Evolutionary conservation across 2,888 invertebrate species (phyloP), one percentile per base, ranked within the genome.

Genomic region (Spisula solida): DNA sequence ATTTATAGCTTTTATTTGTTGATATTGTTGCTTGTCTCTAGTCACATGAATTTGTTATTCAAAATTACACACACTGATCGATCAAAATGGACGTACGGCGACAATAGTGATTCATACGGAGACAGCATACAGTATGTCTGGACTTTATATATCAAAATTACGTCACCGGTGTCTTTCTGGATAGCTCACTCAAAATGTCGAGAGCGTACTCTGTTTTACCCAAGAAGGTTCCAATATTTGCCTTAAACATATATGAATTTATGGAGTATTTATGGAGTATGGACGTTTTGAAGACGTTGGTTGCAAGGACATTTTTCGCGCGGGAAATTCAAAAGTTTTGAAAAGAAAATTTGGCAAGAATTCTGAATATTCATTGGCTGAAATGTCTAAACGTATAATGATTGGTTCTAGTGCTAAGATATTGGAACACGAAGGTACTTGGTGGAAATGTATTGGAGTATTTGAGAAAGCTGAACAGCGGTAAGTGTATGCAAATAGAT

Each of bases 161-260:
- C 91, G 95, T 95, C 51, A 94, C 92, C 5, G 95, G 95, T 5
- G 93, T 95, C 8, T 95, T 94, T 85, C 31, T 95, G 48, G 95
- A 95, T 83, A 80, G 90, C 34, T 90, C 91, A 29, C 41, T 95
- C 10, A 92, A 94, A 85, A 91, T 93, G 89, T 92, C 93, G 12
- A 95, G 94, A 8, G 94, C 89, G 5, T 95, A 94, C 86, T 91
- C 93, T 18, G 83, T 95, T 29, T 88, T 95, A 14, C 94, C 94
- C 51, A 87, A 91, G 60, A 93, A 95, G 70, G 94, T 95, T 12
- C 94, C 95, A 10, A 56, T 95, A 12, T 51, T 95, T 31, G 87
- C 93, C 0, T 87, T 93, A 6, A 92, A 94, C 20, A 91, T 92
- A 66, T 92, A 90, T 85, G 93, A 92, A 48, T 88, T 88, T 48